Evolutionary conservation across 2,113 vertebrate genomes (phyloP).

Genomic region (Triplophysa rosa): DNA sequence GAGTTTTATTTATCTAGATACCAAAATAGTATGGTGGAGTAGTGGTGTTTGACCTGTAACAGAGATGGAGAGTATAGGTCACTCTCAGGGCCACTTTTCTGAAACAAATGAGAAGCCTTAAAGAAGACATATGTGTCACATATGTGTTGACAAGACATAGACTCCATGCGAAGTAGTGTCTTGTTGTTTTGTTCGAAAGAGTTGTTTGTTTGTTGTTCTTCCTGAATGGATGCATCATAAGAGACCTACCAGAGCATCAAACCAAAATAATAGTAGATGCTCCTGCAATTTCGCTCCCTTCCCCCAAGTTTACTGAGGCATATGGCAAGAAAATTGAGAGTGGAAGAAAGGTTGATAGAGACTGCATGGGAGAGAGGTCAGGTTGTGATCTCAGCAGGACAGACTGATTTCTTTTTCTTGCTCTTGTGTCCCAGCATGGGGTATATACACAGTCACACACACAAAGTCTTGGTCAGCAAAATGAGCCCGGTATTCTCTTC

Average conservation of each 20-base stretch:
- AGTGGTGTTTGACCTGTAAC: not conserved
- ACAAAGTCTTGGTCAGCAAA: slow-evolving; percentile 34
- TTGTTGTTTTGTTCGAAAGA: not conserved
- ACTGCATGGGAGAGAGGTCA: not conserved
- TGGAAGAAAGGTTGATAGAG: slow-evolving; percentile 32
- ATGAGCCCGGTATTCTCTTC: not conserved
- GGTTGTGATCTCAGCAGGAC: slow-evolving; percentile 33
- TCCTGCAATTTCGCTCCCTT: slow-evolving; percentile 7
- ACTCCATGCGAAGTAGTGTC: not conserved
- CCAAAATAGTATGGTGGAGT: too few species aligned
- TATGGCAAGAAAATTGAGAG: slow-evolving; percentile 29
- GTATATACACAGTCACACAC: not conserved
- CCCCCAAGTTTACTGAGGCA: slow-evolving; percentile 9
- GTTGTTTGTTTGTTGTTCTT: not conserved
- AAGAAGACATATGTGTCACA: not conserved
- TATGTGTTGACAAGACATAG: not conserved
- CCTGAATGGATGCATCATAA: not conserved
- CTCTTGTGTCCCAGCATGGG: slow-evolving; percentile 21
- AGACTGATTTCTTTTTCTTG: slow-evolving; percentile 18
- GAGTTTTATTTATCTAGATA: too few species aligned
- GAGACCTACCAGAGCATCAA: not conserved
- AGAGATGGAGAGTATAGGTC: not conserved
- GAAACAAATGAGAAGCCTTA: not conserved
- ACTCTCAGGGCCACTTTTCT: not conserved
- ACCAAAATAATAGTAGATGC: slow-evolving; percentile 5